phyloP scores from a whole-genome alignment of 2,113 vertebrate genomes.

The Indicator maculatus region DNA sequence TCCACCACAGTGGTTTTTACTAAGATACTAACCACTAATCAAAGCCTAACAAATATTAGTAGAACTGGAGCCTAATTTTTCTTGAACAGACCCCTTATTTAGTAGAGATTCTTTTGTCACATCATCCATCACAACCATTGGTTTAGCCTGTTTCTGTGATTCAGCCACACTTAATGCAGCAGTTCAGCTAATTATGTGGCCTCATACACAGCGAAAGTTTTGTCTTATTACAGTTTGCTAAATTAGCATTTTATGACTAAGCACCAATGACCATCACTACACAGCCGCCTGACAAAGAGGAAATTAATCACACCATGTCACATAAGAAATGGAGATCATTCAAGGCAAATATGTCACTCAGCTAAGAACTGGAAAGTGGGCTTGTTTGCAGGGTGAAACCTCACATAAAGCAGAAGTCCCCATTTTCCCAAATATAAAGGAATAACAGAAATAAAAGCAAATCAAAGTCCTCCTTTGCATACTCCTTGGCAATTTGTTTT shows the following conservation, averaged over 20 bases:
- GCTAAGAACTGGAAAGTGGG: background rate
- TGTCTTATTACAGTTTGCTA: background rate
- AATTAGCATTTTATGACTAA: constrained; percentile 21
- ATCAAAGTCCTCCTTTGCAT: background rate
- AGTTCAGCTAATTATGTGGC: background rate
- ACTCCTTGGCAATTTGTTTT: background rate
- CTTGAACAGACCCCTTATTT: constrained; percentile 13
- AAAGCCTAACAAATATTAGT: background rate
- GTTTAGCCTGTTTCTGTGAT: background rate
- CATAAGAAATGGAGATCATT: background rate
- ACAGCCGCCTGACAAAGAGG: background rate
- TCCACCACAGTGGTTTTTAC: background rate
- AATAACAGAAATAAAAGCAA: background rate
- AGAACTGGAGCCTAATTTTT: background rate
- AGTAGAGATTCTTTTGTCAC: constrained; percentile 28
- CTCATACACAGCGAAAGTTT: constrained; percentile 1
- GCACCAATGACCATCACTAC: background rate
- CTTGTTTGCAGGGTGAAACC: constrained; percentile 12
- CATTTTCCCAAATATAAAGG: background rate
- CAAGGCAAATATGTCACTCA: background rate
- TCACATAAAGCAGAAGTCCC: constrained; percentile 6
- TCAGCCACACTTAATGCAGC: background rate
- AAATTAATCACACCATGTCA: background rate
- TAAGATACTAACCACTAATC: background rate
- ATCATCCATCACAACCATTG: constrained; percentile 23